A percentile compares a stretch with the other conserved stretches of the same genome.
Conservation (phyloP, 2,888 invertebrate species). For the Adela reaumurella region DNA sequence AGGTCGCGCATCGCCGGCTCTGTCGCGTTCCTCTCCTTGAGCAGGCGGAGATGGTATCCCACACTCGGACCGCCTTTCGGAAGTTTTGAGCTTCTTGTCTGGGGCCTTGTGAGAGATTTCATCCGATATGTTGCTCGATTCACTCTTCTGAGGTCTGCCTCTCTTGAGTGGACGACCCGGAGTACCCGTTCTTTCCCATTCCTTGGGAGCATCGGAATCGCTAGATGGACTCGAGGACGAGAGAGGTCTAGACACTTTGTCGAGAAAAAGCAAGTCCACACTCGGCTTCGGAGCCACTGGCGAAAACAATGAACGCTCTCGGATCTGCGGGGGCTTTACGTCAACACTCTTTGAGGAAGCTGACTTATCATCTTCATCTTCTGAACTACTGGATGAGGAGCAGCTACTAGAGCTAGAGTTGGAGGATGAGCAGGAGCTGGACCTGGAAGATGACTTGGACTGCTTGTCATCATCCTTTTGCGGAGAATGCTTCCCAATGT, state of each 20-base stretch:
- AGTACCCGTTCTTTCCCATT: constrained; percentile 34
- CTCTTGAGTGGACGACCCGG: constrained; percentile 40
- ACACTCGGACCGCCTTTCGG: constrained; percentile 73
- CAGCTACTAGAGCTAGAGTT: constrained; percentile 53
- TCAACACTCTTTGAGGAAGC: constrained; percentile 14
- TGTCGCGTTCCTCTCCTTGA: constrained; percentile 72
- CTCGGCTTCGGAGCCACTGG: constrained; percentile 47
- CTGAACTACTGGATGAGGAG: constrained; percentile 58
- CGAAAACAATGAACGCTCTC: constrained; percentile 39
- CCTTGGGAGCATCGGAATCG: constrained; percentile 55
- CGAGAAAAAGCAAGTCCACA: constrained; percentile 76
- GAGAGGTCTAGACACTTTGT: constrained; percentile 70
- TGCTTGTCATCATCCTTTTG: constrained; percentile 44
- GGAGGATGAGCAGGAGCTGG: constrained; percentile 51
- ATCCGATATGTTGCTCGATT: constrained; percentile 27
- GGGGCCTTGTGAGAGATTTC: constrained; percentile 60
- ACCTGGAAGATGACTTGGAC: constrained; percentile 26
- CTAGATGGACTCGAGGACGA: constrained; percentile 61
- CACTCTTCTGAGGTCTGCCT: constrained; percentile 39
- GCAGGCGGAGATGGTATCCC: constrained; percentile 67
- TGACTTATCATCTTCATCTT: constrained; percentile 51
- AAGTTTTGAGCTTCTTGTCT: constrained; percentile 81
- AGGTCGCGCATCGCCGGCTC: constrained; percentile 42
- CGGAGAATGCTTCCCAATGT: constrained; percentile 29
- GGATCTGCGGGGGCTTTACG: constrained; percentile 28